Base-by-base conservation (phyloP, 2,797 vertebrate genomes). In the Propithecus perrieri region DNA sequence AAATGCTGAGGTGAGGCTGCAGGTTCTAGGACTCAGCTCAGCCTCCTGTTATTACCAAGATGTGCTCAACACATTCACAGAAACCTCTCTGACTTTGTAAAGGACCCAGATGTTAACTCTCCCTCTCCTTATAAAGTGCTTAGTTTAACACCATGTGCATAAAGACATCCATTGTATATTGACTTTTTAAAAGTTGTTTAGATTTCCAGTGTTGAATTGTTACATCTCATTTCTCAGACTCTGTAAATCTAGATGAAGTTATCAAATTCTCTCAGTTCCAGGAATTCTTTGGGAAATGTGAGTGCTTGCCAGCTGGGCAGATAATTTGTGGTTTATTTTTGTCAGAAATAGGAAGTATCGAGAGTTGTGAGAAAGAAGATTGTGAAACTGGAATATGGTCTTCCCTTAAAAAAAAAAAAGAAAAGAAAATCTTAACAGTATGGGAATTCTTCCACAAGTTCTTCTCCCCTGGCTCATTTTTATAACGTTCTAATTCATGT, bases 181-280 rank as follows among this genome's bases (percentile, higher is more conserved):
- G 76, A 71, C 18, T 81, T 43, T 59, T 71, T 65, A 76, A 2
- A 53, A 24, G 55, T 84, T 91, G 41, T 96, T 97, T 81, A 74
- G 92, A 93, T 81, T 95, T 93, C 41, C 59, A 83, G 72, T 17
- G 0, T 63, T 88, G 85, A 85, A 35, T 85, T 95, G 35, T 85
- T 26, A 63, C 83, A 28, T 75, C 61, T 97, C 9, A 6, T 78
- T 96, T 97, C 63, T 46, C 79, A 84, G 91, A 48, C 63, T 91
- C 87, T 81, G 67, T 96, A 91, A 95, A 93, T 74, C 83, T 92
- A 91, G 94, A 92, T 81, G 76, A 88, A 87, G 80, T 92, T 72
- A 87, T 83, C 76, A 90, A 50, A 89, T 96, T 92, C 94, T 71
- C 84, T 85, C 92, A 74, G 85, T 95, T 97, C 96, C 85, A 91